Evolutionary conservation across 2,113 vertebrate species (phyloP).

Genomic region (Rousettus leschenaultii): DNA sequence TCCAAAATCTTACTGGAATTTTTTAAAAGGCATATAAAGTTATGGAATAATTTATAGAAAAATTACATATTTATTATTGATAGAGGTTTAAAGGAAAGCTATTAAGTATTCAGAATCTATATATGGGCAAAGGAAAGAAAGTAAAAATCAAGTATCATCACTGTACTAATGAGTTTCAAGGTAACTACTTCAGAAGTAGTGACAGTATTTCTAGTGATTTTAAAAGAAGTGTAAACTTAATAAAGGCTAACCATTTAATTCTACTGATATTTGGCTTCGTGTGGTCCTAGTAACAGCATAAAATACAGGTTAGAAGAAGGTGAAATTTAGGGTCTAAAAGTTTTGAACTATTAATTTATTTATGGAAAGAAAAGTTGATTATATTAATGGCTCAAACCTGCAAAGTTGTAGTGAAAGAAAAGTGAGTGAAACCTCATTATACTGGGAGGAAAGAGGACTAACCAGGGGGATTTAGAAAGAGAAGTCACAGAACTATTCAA

Average conservation of each 20-base stretch:
- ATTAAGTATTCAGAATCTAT: not conserved
- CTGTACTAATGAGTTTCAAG: not conserved
- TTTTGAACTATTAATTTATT: not conserved
- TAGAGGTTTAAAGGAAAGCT: not conserved
- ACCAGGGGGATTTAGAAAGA: not conserved
- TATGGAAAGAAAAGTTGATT: not conserved
- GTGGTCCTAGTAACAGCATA: not conserved
- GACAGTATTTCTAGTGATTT: not conserved
- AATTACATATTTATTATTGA: not conserved
- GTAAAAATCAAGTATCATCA: not conserved
- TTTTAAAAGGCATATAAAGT: not conserved
- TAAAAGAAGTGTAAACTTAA: not conserved
- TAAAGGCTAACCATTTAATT: not conserved
- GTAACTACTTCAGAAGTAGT: not conserved
- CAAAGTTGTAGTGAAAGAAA: not conserved
- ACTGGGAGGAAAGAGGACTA: not conserved
- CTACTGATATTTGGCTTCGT: not conserved
- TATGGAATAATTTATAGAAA: not conserved
- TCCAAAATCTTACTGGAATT: not conserved
- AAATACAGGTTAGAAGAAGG: not conserved
- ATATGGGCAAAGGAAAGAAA: not conserved
- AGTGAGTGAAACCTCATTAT: not conserved
- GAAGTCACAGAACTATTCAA: not conserved
- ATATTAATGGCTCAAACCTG: not conserved
- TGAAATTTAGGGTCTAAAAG: not conserved